A percentile compares a stretch with the other conserved stretches of the same genome.
Conservation (phyloP, 2,797 vertebrate species). For the Peromyscus melanophrys region DNA sequence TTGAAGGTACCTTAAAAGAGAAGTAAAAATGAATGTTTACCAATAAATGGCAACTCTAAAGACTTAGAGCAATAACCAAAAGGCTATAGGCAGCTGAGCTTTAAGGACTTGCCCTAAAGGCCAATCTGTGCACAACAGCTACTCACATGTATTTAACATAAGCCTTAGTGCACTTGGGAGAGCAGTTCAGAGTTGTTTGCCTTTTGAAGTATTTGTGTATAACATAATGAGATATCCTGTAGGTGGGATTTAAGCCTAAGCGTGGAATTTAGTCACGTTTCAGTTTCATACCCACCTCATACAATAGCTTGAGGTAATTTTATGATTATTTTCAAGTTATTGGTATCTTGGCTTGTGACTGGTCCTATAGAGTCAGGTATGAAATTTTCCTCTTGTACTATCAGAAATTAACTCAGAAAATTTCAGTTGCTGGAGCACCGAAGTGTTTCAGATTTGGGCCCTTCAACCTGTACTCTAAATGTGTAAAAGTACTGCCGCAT, state of each 20-base stretch:
- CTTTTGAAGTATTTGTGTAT: not conserved
- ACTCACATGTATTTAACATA: not conserved
- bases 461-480: not conserved
- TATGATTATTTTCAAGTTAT: not conserved
- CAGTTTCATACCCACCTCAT: not conserved
- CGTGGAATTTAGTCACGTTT: not conserved
- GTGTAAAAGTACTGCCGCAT: not conserved
- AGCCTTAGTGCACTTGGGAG: not conserved
- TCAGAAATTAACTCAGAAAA: not conserved
- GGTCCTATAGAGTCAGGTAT: not conserved
- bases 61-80: not conserved
- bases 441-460: not conserved
- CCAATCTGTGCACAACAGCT: not conserved
- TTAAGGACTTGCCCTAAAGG: not conserved
- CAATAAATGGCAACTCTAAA: not conserved
- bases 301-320: not conserved
- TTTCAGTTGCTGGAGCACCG: not conserved
- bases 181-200: not conserved
- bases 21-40: constrained; percentile 46
- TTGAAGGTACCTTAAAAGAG: constrained; percentile 40
- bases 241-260: not conserved
- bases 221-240: not conserved
- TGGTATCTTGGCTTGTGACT: not conserved
- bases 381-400: not conserved
- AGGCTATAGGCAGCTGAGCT: not conserved